phyloP scores from a whole-genome alignment of 2,888 invertebrate species.

The Thecophora atra region DNA sequence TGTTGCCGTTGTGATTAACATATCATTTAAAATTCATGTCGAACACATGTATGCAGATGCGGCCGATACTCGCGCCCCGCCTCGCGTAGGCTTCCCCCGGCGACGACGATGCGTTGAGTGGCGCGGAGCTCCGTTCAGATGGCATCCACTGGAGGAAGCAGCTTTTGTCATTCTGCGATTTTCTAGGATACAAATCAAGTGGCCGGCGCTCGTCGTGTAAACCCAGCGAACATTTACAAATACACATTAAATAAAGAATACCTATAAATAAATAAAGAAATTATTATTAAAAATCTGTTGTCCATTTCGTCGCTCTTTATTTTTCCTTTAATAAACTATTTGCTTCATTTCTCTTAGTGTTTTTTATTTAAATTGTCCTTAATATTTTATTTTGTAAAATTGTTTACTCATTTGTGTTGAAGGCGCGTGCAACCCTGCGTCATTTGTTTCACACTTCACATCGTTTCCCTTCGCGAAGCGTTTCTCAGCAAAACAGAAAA shows the following conservation, averaged over 20 bases:
- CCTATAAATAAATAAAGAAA: no score
- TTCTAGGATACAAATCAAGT: not conserved
- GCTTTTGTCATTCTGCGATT: not conserved
- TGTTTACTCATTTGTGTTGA: constrained; percentile 5
- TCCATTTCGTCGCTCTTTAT: no score
- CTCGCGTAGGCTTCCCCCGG: constrained; percentile 27
- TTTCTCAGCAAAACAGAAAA: not conserved
- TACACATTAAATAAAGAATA: no score
- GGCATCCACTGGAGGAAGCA: not conserved
- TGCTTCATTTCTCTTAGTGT: no score
- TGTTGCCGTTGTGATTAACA: constrained; percentile 56
- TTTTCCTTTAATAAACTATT: no score
- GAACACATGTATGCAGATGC: constrained; percentile 56
- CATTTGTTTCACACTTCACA: not conserved
- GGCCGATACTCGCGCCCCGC: constrained; percentile 7
- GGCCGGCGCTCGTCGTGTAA: not conserved
- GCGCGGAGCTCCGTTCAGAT: not conserved
- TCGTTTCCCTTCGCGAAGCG: not conserved
- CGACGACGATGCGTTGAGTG: constrained; percentile 9
- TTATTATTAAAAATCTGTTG: no score
- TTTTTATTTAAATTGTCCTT: no score
- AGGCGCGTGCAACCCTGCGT: constrained; percentile 22
- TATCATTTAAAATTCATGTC: constrained; percentile 64
- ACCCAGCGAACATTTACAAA: not conserved
- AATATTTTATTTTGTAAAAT: not conserved